Conservation (phyloP, 2,113 vertebrate species). For the Mixornis gularis region DNA sequence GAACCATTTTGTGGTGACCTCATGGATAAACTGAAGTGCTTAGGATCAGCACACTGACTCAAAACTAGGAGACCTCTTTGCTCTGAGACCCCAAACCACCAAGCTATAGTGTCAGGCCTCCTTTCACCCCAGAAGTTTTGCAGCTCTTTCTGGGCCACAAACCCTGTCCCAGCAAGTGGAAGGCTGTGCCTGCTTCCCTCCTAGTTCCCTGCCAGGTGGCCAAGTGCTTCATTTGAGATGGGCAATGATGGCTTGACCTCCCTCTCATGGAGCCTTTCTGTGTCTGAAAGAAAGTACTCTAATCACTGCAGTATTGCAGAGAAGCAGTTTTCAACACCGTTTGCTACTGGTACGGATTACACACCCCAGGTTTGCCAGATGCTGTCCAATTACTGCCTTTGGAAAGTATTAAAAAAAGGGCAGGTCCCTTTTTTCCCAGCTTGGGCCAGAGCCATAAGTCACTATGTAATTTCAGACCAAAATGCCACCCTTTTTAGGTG, state of each 20-base stretch:
- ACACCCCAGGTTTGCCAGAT: background rate
- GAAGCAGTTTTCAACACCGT: background rate
- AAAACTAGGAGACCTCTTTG: background rate
- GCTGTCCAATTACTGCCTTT: background rate
- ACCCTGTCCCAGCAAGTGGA: background rate
- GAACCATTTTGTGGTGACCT: background rate
- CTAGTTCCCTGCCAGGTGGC: background rate
- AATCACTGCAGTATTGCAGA: background rate
- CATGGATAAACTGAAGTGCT: background rate
- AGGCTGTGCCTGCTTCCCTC: background rate
- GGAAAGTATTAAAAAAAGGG: background rate
- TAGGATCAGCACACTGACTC: background rate
- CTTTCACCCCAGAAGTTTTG: background rate
- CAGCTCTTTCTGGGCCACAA: background rate
- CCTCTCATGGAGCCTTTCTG: accelerated
- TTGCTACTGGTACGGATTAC: background rate
- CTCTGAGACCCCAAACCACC: background rate
- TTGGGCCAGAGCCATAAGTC: background rate
- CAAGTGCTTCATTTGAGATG: accelerated
- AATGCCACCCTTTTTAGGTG: background rate
- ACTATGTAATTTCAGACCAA: background rate
- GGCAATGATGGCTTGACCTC: background rate
- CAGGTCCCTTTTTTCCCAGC: background rate
- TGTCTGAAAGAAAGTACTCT: background rate
- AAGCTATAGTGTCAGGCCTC: background rate